Base-by-base conservation (phyloP, 2,888 invertebrate species). In the Drosophila borealis region DNA sequence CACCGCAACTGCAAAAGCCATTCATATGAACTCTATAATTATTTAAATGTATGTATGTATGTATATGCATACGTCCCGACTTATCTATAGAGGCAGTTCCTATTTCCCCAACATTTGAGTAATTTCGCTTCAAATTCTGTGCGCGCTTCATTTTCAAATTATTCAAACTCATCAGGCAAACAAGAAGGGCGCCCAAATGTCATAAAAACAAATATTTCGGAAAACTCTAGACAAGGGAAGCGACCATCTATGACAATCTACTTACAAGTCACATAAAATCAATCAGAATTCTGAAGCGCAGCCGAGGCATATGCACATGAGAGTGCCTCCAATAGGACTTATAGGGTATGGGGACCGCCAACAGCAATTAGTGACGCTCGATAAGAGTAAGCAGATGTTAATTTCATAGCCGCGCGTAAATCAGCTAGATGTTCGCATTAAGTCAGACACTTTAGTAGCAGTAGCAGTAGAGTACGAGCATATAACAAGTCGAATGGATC, bases 241-340 rank as follows among this genome's bases (percentile, higher is more conserved):
- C 21, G 50, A 70, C 59, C 65, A 68, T 65, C 73, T 63, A 64
- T 69, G 62, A 57, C 72, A 68, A 65, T 72, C 73, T 72, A 73
- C 78, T 74, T 53, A 61, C 68, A 77, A 75, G 77, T 72, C 81
- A 74, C 78, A 87, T 87, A 80, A 81, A 87, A 85, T 87, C 88
- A 87, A 87, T 89, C 88, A 89, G 68, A 71, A 69, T 67, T 64
- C 70, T 54, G 56, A 67, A 46, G 54, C 57, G 48, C 66, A 72
- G 42, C 42, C 50, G 59, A 62, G 14, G 34, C 45, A 33, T 48
- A 59, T 49, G 29, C 33, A 34, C 21, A 39, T 45, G 11, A 45
- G 45, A 37, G 48, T 37, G 50, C 44, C 62, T 39, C 34, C 53
- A 2, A 41, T n/a, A 41, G 36, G 4, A 10, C 1, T 25, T 2